A percentile compares a stretch with the other conserved stretches of the same genome.
Evolutionary conservation across 1,140 invertebrate genomes (phyloP).

Genomic region (Bactericera cockerelli): DNA sequence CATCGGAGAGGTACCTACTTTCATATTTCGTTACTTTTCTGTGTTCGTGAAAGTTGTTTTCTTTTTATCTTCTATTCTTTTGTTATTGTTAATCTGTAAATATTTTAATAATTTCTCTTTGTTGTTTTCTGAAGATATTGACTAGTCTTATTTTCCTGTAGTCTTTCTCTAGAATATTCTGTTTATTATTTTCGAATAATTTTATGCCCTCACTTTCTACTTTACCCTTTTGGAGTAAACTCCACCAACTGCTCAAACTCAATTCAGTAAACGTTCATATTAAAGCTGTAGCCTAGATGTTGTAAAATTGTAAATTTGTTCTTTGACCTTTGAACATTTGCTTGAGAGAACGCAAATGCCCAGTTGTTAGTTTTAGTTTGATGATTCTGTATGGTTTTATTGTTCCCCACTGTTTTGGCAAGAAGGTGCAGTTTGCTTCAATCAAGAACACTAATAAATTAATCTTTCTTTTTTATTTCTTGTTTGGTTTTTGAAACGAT

Average conservation of each 20-base stretch:
- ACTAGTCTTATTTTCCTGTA: neutral
- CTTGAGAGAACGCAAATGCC: too few relatives aligned
- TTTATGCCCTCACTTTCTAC: neutral
- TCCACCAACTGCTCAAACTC: conserved; percentile 2
- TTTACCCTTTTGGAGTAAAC: conserved; percentile 8
- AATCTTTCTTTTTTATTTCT: too few relatives aligned
- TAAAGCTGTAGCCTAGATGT: conserved; percentile 4
- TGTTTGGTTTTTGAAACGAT: too few relatives aligned
- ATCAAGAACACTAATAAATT: neutral
- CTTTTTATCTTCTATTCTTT: neutral
- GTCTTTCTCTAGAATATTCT: neutral
- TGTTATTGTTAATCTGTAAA: too few relatives aligned
- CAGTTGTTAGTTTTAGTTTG: too few relatives aligned
- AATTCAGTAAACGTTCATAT: neutral
- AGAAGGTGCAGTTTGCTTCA: conserved; percentile 9
- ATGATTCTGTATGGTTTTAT: too few relatives aligned
- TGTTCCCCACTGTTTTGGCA: neutral
- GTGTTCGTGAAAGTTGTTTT: conserved; percentile 9
- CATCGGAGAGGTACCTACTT: conserved; percentile 1
- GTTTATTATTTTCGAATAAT: neutral
- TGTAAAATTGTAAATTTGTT: too few relatives aligned
- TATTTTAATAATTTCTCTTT: too few relatives aligned
- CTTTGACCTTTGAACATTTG: too few relatives aligned
- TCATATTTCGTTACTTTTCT: neutral
- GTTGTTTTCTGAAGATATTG: too few relatives aligned